Base-by-base conservation (phyloP, 2,113 vertebrate genomes). In the Colossoma macropomum region DNA sequence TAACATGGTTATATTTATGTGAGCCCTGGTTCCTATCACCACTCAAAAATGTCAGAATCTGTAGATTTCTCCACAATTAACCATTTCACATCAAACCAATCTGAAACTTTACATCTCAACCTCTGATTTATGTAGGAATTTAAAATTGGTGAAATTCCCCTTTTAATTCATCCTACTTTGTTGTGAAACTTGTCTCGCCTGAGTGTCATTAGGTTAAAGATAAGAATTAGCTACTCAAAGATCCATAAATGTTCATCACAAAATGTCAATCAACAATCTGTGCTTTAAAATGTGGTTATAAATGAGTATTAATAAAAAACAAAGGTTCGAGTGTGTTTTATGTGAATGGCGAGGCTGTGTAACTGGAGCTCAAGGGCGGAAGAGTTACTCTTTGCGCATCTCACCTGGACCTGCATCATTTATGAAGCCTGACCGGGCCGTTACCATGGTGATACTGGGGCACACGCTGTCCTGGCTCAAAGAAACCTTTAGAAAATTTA, bases 381-480 rank as follows among this genome's bases (percentile, higher is more conserved):
- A 92, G 93, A 87, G 50, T 68, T 88, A 86, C 90, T 93, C 92
- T 92, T 93, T 88, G 90, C 91, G 89, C 90, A 89, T 92, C 93
- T 94, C 90, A 92, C 91, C 87, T 90, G 85, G 74, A 91, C 90
- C 81, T 95, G 85, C 91, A 95, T 94, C 87, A 94, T 94, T 95
- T 87, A 95, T 92, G 91, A 94, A 89, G 28, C 79, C 16, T 25
- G 87, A 89, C 91, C 92, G 68, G 60, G 63, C 89, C 86, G 93
- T 95, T 90, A 91, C 93, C 90, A 93, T 92, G 86, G 92, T 73
- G 86, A 92, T 59, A 66, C 71, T 32, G 72, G 71, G 66, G 75
- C 69, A 65, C 62, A 76, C 52, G 54, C 23, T 72, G 17, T 81
- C 68, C 45, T 80, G 87, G 77, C 80, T 74, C 27, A 65, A 80